Base-by-base conservation (phyloP, 2,797 vertebrate genomes). In the Anas flavirostris region DNA sequence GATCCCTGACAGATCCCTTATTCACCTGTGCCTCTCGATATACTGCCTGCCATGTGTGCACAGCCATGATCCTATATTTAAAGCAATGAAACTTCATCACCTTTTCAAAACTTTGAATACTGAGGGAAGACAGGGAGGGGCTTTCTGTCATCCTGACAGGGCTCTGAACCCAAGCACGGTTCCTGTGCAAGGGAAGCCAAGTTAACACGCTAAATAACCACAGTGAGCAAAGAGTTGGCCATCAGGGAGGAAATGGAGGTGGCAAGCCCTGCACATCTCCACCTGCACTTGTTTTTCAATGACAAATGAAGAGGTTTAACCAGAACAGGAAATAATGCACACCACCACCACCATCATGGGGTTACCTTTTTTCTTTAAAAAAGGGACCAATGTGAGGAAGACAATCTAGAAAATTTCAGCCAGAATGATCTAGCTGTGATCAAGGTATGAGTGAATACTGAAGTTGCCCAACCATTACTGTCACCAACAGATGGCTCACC, bases 51-150 rank as follows among this genome's bases (percentile, higher is more conserved):
- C 59, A 12, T 62, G 60, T 19, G 60, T 22, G 19, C 37, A 28
- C 37, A 86, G 37, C 13, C n/a, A 39, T 1, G 7, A 52, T 10
- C 33, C 43, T 63, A 86, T 8, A 73, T 63, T 14, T 41, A 29
- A 69, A 75, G 17, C 22, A 53, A 75, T 15, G 46, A 46, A 86
- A 90, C 11, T 58, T 76, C 23, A 66, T 7, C 26, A 33, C 5
- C 16, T 88, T 76, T 39, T 50, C 70, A 67, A 43, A 50, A 23
- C 31, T 69, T 86, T 28, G 39, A 74, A 66, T n/a, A 86, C 7
- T 53, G 9, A 53, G 44, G 21, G 10, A 94, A 72, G 69, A 80
- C 0, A 2, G 58, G 53, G 0, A 2, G 55, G 60, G 0, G 2
- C 52, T 8, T 14, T 53, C 12, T 13, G 16, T 43, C 39, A 77